phyloP scores from a whole-genome alignment of 2,888 invertebrate genomes.

The Julus scanicus region DNA sequence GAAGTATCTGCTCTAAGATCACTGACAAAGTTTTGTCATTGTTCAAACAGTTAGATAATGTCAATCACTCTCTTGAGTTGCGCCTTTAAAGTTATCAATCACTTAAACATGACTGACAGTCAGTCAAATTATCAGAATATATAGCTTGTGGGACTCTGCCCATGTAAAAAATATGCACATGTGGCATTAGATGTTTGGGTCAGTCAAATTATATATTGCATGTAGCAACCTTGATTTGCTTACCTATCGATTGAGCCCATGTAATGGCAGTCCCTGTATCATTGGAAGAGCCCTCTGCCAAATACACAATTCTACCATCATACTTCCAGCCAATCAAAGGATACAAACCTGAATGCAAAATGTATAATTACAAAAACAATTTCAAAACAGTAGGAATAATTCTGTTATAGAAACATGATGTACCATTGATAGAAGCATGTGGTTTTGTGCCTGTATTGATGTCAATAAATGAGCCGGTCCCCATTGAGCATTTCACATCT shows the following conservation, averaged over 20 bases:
- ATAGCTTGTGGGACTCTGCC: too few species aligned
- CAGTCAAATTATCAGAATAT: too few species aligned
- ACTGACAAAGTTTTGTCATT: too few species aligned
- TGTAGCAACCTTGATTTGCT: neutral
- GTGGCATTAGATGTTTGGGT: too few species aligned
- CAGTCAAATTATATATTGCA: too few species aligned
- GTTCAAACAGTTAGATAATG: too few species aligned
- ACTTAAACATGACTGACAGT: too few species aligned
- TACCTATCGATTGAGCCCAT: constrained; percentile 74
- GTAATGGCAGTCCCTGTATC: constrained; percentile 89
- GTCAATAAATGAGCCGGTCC: constrained; percentile 90
- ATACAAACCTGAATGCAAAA: constrained; percentile 75
- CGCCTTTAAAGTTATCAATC: too few species aligned
- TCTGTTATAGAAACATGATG: neutral
- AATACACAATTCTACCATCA: constrained; percentile 73
- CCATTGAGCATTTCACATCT: constrained; percentile 88
- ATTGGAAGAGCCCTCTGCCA: constrained; percentile 87
- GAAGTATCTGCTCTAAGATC: too few species aligned
- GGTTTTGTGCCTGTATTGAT: constrained; percentile 81
- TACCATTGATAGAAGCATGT: constrained; percentile 82
- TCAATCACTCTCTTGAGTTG: too few species aligned
- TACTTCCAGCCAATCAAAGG: constrained; percentile 91
- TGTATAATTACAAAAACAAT: constrained; percentile 46
- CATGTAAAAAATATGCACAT: too few species aligned
- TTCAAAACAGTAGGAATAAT: constrained; percentile 37